A percentile compares a stretch with the other conserved stretches of the same genome.
phyloP scores from a whole-genome alignment of 2,888 invertebrate genomes.

The Saturnia pavonia region DNA sequence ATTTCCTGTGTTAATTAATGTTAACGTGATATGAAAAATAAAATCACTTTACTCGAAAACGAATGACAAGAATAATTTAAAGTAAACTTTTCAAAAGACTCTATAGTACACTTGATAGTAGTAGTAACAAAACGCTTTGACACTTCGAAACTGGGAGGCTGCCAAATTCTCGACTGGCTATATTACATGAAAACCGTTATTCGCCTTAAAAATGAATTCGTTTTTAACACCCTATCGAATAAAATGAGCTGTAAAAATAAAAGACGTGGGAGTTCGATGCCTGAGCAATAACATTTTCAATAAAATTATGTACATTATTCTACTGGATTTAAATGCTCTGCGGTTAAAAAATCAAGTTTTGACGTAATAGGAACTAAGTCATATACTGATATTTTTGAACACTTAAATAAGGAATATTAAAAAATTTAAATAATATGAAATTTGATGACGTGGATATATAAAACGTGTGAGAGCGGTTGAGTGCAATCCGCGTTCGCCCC shows the following conservation, averaged over 20 bases:
- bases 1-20: neutral
- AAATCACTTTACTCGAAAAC: neutral
- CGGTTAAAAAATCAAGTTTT: neutral
- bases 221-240: conserved; percentile 14
- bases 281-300: neutral
- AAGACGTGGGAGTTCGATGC: neutral
- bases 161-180: neutral
- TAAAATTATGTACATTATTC: neutral
- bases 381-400: no score
- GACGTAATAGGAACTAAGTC: neutral
- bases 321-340: neutral
- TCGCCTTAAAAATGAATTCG: neutral
- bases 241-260: conserved; percentile 8
- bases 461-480: no score
- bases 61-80: neutral
- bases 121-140: neutral
- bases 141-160: conserved; percentile 1
- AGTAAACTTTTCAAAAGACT: neutral
- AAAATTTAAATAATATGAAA: no score
- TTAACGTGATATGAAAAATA: neutral
- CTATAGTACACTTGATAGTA: conserved; percentile 5
- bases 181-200: conserved; percentile 5
- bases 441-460: no score
- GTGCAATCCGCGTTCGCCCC: no score
- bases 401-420: no score